Evolutionary conservation across 2,888 invertebrate species (phyloP), one percentile per base, ranked within the genome.

Genomic region (Synanthedon andrenaeformis): DNA sequence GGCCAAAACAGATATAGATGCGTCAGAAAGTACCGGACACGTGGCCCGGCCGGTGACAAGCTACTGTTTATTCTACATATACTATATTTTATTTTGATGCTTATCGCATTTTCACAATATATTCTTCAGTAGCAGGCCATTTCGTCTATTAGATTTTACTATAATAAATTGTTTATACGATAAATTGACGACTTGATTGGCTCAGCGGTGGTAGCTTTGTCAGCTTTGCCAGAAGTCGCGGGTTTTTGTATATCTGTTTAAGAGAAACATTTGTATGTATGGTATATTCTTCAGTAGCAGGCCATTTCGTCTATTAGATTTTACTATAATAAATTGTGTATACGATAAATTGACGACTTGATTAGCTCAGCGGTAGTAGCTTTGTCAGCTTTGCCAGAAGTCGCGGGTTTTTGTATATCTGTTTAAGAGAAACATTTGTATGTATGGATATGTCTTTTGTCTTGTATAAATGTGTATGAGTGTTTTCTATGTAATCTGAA

Each of bases 1-100:
- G 17, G 64, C 64, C 64, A 63, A 55, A 52, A 59, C 61, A 23
- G 57, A 65, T 62, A 61, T 65, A 63, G 64, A 59, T 52, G 51
- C 49, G 52, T 56, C 55, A 49, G 49, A 45, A 6, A 23, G 12
- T 6, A 49, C 12, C 49, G 49, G 23, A 49, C 49, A 23, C 14
- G 49, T 49, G 45, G 45, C 13, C 13, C n/a, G 45, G 13, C 14
- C 13, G 45, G 45, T 45, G 45, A 45, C 45, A 45, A 11, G 45
- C 45, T 45, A 45, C 45, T 45, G 13, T 45, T 45, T 45, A 45
- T 45, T 45, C 14, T 2, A 45, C n/a, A n/a, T n/a, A n/a, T n/a
- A n/a, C 14, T 35, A 13, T 45, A 45, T 12, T 45, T 45, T 45
- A 45, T 45, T 45, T 45, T 1, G 45, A 13, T 13, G 45, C 11